Base-by-base conservation (phyloP, 2,888 invertebrate species). In the Oscheius onirici region DNA sequence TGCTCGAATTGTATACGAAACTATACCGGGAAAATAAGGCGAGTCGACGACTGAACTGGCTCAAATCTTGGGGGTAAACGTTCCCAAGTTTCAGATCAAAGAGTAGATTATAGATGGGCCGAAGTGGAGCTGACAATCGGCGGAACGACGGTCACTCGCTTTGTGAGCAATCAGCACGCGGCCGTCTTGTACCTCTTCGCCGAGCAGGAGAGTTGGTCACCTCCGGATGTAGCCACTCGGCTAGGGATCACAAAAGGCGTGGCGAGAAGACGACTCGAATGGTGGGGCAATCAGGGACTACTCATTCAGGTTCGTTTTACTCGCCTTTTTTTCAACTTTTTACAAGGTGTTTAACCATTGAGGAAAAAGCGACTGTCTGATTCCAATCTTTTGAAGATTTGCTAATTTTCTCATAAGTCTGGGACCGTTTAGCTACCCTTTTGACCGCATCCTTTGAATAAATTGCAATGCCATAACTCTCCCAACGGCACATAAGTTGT, bases 121-220 rank as follows among this genome's bases (percentile, higher is more conserved):
- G 77, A 83, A 22, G 40, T 85, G 24, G 74, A 76, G 5, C 55
- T 85, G 40, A 75, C 75, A 15, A n/a, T 80, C n/a, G 80, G 79
- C 49, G 79, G 75, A 8, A 70, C 78, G n/a, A 54, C 49, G 10
- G 72, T 85, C 41, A 75, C 76, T 8, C 72, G 78, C 46, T 77
- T 71, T 3, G 74, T 81, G 20, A 79, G 83, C 13, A 79, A 83
- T 49, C 41, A 70, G 2, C 75, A 81, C 40, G 84, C 83, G 0
- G 77, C 74, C 20, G 73, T 84, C 3, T 75, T 86, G 11, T 77
- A 80, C 54, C 67, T 77, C 1, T 85, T 83, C 51, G 57, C 76
- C 2, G 83, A 83, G 49, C 79, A 84, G 51, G 85, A 84, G 58
- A 60, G 61, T 13, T 84, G 81, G 80, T 67, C 71, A n/a, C 52